Percentiles rank a stretch among this genome's conserved stretches.
phyloP scores from a whole-genome alignment of 1,140 invertebrate species.

The Drosophila burlai region DNA sequence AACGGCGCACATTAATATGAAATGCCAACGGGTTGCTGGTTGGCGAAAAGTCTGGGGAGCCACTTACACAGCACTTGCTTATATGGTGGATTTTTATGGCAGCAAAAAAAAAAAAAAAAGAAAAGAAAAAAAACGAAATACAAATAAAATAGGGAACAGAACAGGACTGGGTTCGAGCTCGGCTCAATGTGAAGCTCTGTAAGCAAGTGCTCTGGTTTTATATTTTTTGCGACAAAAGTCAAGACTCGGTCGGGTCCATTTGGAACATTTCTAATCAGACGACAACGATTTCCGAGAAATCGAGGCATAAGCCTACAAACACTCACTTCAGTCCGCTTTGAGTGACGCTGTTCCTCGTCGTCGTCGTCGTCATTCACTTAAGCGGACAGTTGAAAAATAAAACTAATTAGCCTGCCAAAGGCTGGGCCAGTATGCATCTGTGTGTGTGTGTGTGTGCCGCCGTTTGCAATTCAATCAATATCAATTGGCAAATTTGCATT shows the following conservation, averaged over 20 bases:
- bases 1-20: conserved; percentile 56
- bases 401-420: conserved; percentile 72
- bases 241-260: conserved; percentile 35
- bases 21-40: conserved; percentile 32
- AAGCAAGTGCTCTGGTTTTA: conserved; percentile 8
- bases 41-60: conserved; percentile 20
- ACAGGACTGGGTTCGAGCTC: conserved; percentile 8
- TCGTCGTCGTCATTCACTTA: conserved; percentile 53
- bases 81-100: conserved; percentile 22
- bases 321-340: conserved; percentile 32
- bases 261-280: conserved; percentile 70
- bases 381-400: conserved; percentile 70
- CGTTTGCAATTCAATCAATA: conserved; percentile 77
- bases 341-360: conserved; percentile 43
- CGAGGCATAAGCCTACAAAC: conserved; percentile 30
- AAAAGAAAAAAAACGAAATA: not conserved
- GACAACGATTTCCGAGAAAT: conserved; percentile 65
- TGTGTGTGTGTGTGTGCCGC: conserved; percentile 10
- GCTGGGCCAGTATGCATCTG: not conserved
- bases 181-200: conserved; percentile 11
- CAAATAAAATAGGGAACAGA: conserved; percentile 3
- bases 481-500: conserved; percentile 83
- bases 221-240: conserved; percentile 32
- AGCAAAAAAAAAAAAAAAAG: not conserved
- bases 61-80: conserved; percentile 41